These are phyloP conservation scores for Heliconius nattereri DNA, from an alignment of 1,140 invertebrate genomes.

Conservation along the genomic window DNA sequence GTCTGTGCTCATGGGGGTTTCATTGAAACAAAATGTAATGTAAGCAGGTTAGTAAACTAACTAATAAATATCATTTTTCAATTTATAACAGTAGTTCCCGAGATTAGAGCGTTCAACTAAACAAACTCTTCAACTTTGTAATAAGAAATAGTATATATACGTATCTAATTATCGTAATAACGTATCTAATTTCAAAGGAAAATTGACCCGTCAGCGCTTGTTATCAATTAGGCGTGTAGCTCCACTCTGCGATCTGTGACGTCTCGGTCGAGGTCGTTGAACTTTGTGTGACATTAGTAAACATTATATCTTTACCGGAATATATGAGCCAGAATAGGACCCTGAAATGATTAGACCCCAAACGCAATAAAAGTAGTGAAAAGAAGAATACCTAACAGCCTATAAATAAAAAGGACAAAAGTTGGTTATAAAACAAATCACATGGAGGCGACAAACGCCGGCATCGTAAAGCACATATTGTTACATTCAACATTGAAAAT, in stretches of 20 bases:
- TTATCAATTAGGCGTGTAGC: background rate
- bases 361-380: slow-evolving; percentile 11
- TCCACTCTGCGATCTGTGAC: background rate
- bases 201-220: background rate
- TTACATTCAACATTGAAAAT: background rate
- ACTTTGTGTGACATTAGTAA: background rate
- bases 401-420: slow-evolving; percentile 20
- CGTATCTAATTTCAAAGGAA: background rate
- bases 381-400: slow-evolving; percentile 11
- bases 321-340: background rate
- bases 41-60: too few relatives aligned
- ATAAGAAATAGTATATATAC: too few relatives aligned
- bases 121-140: too few relatives aligned
- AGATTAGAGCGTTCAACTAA: too few relatives aligned
- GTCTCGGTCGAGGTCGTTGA: background rate
- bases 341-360: slow-evolving; percentile 1
- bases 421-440: slow-evolving; percentile 21
- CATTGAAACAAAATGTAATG: too few relatives aligned
- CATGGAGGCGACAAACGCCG: slow-evolving; percentile 7
- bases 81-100: too few relatives aligned
- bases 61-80: too few relatives aligned
- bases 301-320: background rate
- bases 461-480: background rate
- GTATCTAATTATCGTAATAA: too few relatives aligned
- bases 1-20: too few relatives aligned